Conservation (phyloP, 2,797 vertebrate genomes). For the Lagothrix lagotricha region DNA sequence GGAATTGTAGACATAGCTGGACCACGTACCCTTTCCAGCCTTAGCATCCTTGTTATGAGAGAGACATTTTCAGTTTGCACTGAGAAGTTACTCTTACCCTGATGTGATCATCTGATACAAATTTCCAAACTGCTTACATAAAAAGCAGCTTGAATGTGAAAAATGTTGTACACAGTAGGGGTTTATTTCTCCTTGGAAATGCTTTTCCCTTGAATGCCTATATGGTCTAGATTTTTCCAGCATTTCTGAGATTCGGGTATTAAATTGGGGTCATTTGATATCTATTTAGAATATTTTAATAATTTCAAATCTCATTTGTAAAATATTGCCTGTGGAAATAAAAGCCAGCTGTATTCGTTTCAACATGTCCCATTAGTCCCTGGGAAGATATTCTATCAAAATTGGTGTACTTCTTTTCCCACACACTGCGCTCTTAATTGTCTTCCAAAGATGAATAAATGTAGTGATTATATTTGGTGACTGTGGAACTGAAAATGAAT, state of each 20-base stretch:
- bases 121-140: background rate
- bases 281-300: conserved; percentile 10
- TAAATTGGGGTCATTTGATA: background rate
- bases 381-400: conserved; percentile 26
- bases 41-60: background rate
- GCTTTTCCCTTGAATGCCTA: background rate
- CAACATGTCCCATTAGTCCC: conserved; percentile 34
- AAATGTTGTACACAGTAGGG: background rate
- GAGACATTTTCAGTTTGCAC: background rate
- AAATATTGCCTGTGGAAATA: conserved; percentile 29
- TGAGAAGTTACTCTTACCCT: background rate
- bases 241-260: background rate
- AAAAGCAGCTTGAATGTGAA: background rate
- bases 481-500: background rate
- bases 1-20: background rate
- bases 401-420: background rate
- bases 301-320: conserved; percentile 44
- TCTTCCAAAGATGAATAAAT: conserved; percentile 13
- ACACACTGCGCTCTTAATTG: background rate
- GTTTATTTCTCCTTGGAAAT: background rate
- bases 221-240: background rate
- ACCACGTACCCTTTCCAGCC: background rate
- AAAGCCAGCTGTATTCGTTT: conserved; percentile 20
- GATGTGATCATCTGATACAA: background rate
- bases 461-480: background rate